phyloP scores from a whole-genome alignment of 2,888 invertebrate genomes.

The Mesorhabditis sp. region DNA sequence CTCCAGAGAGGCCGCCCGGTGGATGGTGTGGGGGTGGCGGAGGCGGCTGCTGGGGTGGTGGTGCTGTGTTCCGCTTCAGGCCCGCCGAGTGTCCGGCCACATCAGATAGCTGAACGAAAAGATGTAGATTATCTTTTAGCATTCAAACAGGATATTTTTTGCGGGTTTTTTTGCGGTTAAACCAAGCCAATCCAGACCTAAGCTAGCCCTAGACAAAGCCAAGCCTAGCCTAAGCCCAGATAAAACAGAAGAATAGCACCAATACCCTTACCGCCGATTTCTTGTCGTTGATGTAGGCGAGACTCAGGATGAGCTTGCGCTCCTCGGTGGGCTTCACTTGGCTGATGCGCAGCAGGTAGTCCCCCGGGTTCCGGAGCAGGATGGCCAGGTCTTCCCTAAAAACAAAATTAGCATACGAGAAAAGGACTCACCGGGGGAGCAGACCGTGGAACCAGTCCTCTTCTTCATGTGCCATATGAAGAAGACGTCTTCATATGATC shows the following conservation, averaged over 20 bases:
- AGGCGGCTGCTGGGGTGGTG: too few species aligned
- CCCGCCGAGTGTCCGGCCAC: too few species aligned
- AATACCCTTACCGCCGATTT: background rate
- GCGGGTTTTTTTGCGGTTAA: too few species aligned
- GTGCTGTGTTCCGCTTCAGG: too few species aligned
- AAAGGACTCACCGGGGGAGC: background rate
- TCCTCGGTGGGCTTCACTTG: conserved; percentile 1
- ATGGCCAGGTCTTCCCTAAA: background rate
- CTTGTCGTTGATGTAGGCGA: background rate
- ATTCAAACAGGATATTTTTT: too few species aligned
- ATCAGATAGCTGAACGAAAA: too few species aligned
- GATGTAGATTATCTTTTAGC: too few species aligned
- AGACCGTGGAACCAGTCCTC: background rate
- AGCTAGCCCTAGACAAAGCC: background rate
- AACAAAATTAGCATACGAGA: background rate
- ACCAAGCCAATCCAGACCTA: too few species aligned
- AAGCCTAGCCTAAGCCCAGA: background rate
- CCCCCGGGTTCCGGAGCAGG: background rate
- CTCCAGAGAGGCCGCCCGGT: too few species aligned
- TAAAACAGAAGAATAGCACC: background rate
- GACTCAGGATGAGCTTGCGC: background rate
- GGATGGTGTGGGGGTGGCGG: too few species aligned
- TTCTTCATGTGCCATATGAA: background rate
- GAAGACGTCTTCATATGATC: too few species aligned
- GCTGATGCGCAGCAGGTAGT: background rate